Evolutionary conservation across 2,113 vertebrate genomes (phyloP).

Genomic region (Leucopternis melanops): DNA sequence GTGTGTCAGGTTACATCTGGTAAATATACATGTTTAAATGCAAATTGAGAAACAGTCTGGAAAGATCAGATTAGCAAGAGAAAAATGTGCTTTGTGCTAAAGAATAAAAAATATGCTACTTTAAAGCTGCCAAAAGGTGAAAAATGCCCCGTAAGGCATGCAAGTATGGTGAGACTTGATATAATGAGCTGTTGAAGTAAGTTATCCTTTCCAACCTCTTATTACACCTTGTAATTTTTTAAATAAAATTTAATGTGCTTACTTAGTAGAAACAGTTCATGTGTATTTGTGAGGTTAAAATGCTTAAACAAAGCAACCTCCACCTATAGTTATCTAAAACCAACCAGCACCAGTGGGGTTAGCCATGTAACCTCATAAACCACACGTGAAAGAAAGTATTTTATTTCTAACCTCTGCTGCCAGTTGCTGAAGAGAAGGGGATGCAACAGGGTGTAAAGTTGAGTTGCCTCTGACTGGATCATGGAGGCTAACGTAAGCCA

Average conservation of each 20-base stretch:
- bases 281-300: not conserved
- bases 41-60: not conserved
- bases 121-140: not conserved
- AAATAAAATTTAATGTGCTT: not conserved
- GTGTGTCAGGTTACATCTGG: not conserved
- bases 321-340: not conserved
- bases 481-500: conserved; percentile 87
- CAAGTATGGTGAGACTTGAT: not conserved
- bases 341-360: not conserved
- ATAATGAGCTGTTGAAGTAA: not conserved
- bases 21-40: not conserved
- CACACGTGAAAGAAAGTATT: not conserved
- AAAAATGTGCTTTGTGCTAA: not conserved
- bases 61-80: not conserved
- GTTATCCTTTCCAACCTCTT: not conserved
- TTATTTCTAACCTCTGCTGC: conserved; percentile 76
- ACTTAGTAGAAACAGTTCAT: not conserved
- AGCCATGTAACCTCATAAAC: not conserved
- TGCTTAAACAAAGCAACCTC: not conserved
- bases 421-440: conserved; percentile 86
- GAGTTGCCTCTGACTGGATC: conserved; percentile 80
- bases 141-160: not conserved
- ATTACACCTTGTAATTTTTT: not conserved
- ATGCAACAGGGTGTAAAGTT: conserved; percentile 76
- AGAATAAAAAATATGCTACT: not conserved